These are phyloP conservation scores for Macrostomum cliftonense DNA, from an alignment of 2,888 invertebrate species.

Conservation along the genomic window DNA sequence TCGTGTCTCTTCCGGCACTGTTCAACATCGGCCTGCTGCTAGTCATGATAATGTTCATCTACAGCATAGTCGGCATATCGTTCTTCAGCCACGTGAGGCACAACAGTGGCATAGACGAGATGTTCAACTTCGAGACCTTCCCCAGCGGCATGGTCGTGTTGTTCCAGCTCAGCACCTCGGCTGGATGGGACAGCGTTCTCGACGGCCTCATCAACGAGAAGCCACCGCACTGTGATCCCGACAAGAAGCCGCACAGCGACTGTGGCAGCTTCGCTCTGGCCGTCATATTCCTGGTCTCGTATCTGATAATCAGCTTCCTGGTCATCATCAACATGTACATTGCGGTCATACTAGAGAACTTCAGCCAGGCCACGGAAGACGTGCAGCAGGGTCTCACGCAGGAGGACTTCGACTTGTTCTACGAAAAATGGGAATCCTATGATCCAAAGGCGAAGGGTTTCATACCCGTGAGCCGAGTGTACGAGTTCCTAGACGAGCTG, in stretches of 20 bases:
- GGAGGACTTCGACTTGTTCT: conserved; percentile 98
- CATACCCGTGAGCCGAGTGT: conserved; percentile 76
- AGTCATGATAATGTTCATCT: conserved; percentile 97
- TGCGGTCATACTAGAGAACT: conserved; percentile 95
- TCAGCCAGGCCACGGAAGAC: conserved; percentile 92
- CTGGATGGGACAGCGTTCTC: conserved; percentile 79
- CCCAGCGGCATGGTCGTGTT: conserved; percentile 92
- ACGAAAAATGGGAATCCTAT: conserved; percentile 96
- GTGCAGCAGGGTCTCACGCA: conserved; percentile 44
- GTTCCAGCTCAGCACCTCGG: conserved; percentile 87
- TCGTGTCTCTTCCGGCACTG: conserved; percentile 92
- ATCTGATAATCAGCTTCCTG: conserved; percentile 89
- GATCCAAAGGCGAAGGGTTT: conserved; percentile 94
- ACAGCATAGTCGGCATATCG: conserved; percentile 96
- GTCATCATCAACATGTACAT: conserved; percentile 99
- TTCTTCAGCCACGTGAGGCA: conserved; percentile 96
- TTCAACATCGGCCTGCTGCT: conserved; percentile 95
- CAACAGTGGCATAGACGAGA: conserved; percentile 78
- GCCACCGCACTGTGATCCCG: conserved; percentile 48
- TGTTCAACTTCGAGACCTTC: conserved; percentile 95
- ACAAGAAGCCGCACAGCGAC: conserved; percentile 39
- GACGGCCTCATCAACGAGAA: conserved; percentile 67
- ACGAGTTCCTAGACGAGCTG: conserved; percentile 81
- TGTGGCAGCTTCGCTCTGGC: conserved; percentile 83
- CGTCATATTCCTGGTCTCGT: conserved; percentile 78